Evolutionary conservation across 2,888 invertebrate genomes (phyloP), one percentile per base, ranked within the genome.

Genomic region (Microctonus aethiopoides): DNA sequence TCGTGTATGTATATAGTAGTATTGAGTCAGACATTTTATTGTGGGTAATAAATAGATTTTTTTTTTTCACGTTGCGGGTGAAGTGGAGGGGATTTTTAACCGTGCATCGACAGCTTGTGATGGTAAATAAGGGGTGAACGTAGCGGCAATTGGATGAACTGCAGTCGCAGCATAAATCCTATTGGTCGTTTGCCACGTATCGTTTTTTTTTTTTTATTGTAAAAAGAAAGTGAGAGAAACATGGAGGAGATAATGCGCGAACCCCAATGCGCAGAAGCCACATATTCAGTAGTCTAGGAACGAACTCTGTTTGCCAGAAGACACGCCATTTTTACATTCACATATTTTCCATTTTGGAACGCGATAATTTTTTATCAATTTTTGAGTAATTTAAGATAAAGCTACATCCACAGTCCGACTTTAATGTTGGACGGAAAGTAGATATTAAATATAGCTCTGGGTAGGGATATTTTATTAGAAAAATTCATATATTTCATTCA

Each of bases 231-330:
- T 67, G 68, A 70, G 74, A 62, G 72, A 74, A 29, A 46, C 68
- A 60, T 34, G 41, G 57, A 71, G 73, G 76, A 72, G 72, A 76
- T 76, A 65, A 74, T 80, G 81, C 81, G 81, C 78, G 32, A 69
- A 67, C 65, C 52, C 61, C 67, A 46, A 60, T 80, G 81, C 83
- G 82, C 80, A 77, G 32, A 22, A 70, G 59, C 62, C 63, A 63
- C n/a, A 62, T 34, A 20, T 65, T 74, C 62, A 74, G 67, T 78
- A 82, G 82, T 82, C 76, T 73, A 70, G 76, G 77, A 76, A 79
- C 78, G 76, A 78, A 76, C 71, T 69, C 71, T 76, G 79, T 78
- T 79, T 74, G 75, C 75, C 72, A 72, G 74, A 72, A 65, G 75
- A 70, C 59, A 73, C 71, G 73, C 67, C 67, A 75, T 74, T 75